Conservation (phyloP, 2,113 vertebrate species). For the Fukomys damarensis region DNA sequence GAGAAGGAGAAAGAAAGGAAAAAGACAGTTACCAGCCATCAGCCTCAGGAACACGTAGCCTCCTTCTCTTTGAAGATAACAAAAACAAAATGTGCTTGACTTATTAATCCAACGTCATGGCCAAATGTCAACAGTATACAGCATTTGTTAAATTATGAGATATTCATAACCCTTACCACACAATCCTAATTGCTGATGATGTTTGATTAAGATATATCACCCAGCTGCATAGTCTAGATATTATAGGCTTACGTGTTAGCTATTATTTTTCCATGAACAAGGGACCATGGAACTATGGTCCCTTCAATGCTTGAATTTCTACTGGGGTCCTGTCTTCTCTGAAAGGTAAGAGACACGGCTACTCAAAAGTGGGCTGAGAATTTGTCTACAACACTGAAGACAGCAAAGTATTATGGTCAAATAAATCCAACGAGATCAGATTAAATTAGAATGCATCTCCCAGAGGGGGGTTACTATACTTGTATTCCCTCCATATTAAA, state of each 20-base stretch:
- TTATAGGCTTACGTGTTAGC: background rate
- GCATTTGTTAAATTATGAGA: background rate
- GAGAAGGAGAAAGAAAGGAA: constrained; percentile 2
- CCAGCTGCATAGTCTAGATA: background rate
- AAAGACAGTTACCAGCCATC: background rate
- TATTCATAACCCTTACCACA: background rate
- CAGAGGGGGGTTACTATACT: background rate
- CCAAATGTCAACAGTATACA: background rate
- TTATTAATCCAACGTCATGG: background rate
- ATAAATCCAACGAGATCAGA: background rate
- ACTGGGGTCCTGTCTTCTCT: background rate
- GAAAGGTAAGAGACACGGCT: background rate
- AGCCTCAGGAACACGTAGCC: background rate
- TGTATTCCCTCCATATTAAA: background rate
- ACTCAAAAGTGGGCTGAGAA: background rate
- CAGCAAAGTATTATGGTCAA: background rate
- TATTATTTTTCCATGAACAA: background rate
- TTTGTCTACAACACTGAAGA: background rate
- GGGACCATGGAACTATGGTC: too few relatives aligned
- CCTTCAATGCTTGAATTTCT: constrained; percentile 3
- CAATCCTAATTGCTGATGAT: background rate
- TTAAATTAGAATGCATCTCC: background rate
- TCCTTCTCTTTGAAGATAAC: background rate
- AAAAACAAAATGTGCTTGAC: background rate
- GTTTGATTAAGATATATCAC: constrained; percentile 1